phyloP scores from a whole-genome alignment of 2,113 vertebrate species.

The Taxidea taxus region DNA sequence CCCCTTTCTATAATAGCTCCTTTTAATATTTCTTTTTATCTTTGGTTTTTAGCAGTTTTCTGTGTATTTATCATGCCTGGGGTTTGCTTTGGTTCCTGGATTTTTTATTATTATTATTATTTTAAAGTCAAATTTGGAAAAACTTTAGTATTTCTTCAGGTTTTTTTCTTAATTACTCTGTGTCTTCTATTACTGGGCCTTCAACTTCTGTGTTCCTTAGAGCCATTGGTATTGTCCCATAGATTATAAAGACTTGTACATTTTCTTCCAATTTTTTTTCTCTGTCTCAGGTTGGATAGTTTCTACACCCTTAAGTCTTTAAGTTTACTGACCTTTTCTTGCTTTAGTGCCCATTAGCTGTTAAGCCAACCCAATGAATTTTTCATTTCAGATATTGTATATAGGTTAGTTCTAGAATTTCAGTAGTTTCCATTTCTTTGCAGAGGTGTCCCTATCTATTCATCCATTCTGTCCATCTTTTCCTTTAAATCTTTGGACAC shows the following conservation, averaged over 20 bases:
- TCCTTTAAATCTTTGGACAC: slow-evolving; percentile 4
- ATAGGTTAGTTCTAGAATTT: background rate
- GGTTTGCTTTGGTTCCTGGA: background rate
- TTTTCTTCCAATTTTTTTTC: background rate
- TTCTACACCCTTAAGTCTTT: background rate
- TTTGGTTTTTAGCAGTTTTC: background rate
- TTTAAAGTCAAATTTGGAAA: background rate
- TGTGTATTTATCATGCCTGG: background rate
- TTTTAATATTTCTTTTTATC: background rate
- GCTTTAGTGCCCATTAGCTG: background rate
- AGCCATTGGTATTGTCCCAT: background rate
- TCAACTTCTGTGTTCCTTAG: background rate
- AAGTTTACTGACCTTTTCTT: background rate
- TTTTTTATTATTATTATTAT: background rate
- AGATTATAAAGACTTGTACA: background rate
- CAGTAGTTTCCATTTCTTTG: background rate
- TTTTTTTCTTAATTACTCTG: background rate
- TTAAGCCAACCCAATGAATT: background rate
- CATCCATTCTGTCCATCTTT: background rate
- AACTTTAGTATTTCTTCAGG: background rate
- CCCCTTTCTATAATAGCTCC: background rate
- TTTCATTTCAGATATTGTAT: background rate
- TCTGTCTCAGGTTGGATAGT: background rate
- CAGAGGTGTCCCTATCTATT: background rate
- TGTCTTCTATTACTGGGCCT: background rate